Conservation (phyloP, 2,113 vertebrate species). For the Pogona vitticeps region DNA sequence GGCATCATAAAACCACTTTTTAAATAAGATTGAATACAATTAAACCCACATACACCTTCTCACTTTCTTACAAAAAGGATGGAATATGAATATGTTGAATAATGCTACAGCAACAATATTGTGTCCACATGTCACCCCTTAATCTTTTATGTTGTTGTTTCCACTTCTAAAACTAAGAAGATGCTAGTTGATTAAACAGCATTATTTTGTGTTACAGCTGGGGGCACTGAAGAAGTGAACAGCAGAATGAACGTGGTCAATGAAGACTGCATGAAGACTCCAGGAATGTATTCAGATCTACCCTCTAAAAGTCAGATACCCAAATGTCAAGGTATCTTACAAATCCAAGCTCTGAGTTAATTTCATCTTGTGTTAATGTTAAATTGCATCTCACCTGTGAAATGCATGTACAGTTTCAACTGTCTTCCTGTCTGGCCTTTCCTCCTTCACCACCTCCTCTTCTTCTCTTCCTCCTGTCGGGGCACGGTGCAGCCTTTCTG, state of each 20-base stretch:
- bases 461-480: too few species aligned
- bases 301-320: neutral
- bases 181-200: neutral
- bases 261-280: neutral
- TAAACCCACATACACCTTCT: neutral
- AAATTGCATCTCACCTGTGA: neutral
- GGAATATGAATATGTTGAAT: neutral
- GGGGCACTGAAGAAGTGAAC: neutral
- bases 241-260: neutral
- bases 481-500: too few species aligned
- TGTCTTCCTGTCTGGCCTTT: too few species aligned
- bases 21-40: neutral
- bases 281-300: neutral
- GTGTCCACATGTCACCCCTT: neutral
- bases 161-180: neutral
- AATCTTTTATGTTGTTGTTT: neutral
- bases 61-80: neutral
- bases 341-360: neutral
- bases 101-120: neutral
- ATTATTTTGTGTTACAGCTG: neutral
- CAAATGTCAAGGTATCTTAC: conserved; percentile 3
- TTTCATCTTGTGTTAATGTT: neutral
- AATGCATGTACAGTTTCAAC: neutral
- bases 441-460: too few species aligned
- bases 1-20: neutral